Conservation (phyloP, 2,113 vertebrate species). For the Acrocephalus kingi region DNA sequence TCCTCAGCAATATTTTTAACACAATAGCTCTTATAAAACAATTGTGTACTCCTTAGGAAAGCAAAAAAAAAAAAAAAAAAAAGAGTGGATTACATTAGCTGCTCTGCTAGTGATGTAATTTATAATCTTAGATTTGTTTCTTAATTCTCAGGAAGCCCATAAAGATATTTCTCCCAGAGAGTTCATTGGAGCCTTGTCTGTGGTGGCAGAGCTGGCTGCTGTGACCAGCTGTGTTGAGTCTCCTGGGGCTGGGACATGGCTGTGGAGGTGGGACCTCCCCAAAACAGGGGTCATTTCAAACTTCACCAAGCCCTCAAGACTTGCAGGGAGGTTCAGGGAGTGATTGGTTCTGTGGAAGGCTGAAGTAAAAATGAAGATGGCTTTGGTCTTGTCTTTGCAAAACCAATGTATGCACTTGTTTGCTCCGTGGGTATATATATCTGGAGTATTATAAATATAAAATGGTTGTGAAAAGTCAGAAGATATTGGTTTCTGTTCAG, state of each 20-base stretch:
- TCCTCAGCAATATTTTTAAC: background rate
- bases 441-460: background rate
- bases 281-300: background rate
- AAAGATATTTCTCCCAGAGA: background rate
- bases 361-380: background rate
- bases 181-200: background rate
- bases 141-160: background rate
- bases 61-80: background rate
- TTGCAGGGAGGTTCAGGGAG: too few relatives aligned
- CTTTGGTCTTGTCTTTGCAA: background rate
- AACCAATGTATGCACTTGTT: background rate
- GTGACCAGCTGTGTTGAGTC: accelerated
- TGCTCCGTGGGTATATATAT: background rate
- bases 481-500: background rate
- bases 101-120: background rate
- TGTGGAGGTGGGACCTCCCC: background rate
- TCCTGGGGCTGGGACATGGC: accelerated
- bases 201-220: background rate
- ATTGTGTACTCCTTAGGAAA: background rate
- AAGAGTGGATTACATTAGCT: background rate
- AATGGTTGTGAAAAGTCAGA: background rate
- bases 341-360: background rate
- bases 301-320: background rate
- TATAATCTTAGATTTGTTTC: background rate
- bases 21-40: background rate